Percentiles rank a stretch among this genome's conserved stretches.
Conservation (phyloP, 2,113 vertebrate species). For the Hystrix brachyura region DNA sequence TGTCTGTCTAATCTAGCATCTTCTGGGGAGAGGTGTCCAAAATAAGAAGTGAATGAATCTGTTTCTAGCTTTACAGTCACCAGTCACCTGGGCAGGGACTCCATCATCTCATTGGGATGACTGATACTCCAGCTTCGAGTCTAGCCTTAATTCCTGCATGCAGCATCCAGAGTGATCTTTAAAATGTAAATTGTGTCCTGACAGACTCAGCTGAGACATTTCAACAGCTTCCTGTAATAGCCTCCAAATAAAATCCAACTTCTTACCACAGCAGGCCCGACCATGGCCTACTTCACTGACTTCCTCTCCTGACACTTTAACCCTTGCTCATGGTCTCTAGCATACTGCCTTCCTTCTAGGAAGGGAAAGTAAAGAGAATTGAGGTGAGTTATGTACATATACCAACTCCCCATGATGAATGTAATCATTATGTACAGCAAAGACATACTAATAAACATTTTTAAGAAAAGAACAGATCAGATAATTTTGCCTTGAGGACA, state of each 20-base stretch:
- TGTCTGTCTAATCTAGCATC: neutral
- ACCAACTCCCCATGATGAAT: no score
- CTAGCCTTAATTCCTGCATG: no score
- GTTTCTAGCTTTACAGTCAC: neutral
- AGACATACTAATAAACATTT: no score
- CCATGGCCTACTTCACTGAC: neutral
- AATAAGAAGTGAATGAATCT: neutral
- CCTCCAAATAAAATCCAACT: conserved; percentile 10
- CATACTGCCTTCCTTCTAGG: neutral
- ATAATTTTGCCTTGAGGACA: conserved; percentile 4
- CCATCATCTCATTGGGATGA: neutral
- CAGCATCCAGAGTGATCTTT: neutral
- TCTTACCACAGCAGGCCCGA: neutral
- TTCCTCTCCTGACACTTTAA: neutral
- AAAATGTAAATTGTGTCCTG: neutral
- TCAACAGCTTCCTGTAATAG: neutral
- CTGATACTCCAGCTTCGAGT: no score
- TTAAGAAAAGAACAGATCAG: neutral
- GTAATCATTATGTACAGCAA: no score
- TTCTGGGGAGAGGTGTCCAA: neutral
- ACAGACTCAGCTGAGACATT: conserved; percentile 4
- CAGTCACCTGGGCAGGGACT: neutral
- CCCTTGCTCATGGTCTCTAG: neutral
- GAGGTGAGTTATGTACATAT: no score
- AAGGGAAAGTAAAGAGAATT: neutral